Base-by-base conservation (phyloP, 2,888 invertebrate species). In the Apamea monoglypha region DNA sequence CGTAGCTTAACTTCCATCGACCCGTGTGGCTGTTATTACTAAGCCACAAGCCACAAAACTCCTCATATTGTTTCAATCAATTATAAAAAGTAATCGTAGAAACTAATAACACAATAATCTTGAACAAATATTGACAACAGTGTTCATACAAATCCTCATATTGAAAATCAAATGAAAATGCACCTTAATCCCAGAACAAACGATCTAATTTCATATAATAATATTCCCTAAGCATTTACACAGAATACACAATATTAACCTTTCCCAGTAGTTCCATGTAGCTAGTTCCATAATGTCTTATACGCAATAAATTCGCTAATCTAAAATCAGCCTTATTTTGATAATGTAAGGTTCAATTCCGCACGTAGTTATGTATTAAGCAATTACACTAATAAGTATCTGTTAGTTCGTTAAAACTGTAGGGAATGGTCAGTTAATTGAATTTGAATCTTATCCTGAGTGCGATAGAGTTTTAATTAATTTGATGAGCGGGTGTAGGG, bases 351-450 rank as follows among this genome's bases (percentile, higher is more conserved):
- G 63, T 85, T 21, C 53, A 76, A n/a, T 70, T 83, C 59, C 16
- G 25, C 47, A 53, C 29, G 44, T 16, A 44, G 10, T 25, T 21
- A 73, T 14, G 53, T 71, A 68, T 76, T 25, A 63, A 74, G 68
- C 80, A 87, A 86, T 84, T 81, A 87, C 64, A 75, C 75, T 80
- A 82, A 73, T 75, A 78, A 64, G 75, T 78, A 76, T 80, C 71
- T 84, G 80, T 73, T 84, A 66, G 70, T 61, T 84, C 69, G 76
- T 84, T 86, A 76, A 70, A 84, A 56, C 56, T 76, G 59, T 66
- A 44, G 44, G 66, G 64, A 66, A 63, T 66, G 40, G 67, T 68
- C 21, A 53, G 74, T 18, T 80, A 78, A 76, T 66, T 40, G 80
- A 84, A 59, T 80, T 84, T 76, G 29, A 84, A 74, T 69, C 76